Conservation (phyloP, 1,140 invertebrate species). For the Heliconius hermathena region DNA sequence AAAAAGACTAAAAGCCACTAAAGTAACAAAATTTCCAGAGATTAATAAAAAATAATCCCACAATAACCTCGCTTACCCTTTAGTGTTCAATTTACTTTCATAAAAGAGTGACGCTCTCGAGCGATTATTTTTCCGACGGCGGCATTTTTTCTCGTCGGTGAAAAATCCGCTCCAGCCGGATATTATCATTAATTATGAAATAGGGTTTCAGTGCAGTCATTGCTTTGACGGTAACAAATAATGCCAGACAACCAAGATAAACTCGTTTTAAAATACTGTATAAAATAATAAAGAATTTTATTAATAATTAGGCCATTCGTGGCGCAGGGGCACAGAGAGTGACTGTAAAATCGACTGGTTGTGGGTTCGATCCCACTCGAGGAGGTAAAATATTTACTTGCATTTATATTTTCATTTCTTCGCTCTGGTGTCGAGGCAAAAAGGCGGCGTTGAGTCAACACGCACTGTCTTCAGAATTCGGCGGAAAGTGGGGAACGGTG, state of each 20-base stretch:
- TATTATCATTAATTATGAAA: slow-evolving; percentile 79
- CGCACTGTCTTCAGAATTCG: no score
- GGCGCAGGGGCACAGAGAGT: no score
- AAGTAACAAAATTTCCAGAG: background rate
- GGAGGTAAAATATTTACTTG: no score
- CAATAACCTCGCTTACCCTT: slow-evolving; percentile 16
- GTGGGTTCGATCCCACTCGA: no score
- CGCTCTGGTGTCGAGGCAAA: no score
- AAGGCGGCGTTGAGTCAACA: no score
- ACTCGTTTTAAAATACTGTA: slow-evolving; percentile 11
- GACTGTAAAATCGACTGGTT: no score
- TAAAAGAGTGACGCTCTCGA: slow-evolving; percentile 66
- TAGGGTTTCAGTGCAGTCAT: slow-evolving; percentile 54
- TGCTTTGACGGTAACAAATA: slow-evolving; percentile 60
- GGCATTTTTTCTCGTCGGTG: slow-evolving; percentile 49
- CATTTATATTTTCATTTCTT: no score
- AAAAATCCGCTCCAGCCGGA: slow-evolving; percentile 66
- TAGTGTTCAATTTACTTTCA: slow-evolving; percentile 51
- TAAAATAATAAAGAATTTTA: background rate
- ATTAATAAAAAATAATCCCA: background rate
- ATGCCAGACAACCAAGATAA: slow-evolving; percentile 38
- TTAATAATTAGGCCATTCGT: background rate
- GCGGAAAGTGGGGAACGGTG: no score
- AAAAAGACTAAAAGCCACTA: background rate
- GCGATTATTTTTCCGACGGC: slow-evolving; percentile 60